A percentile compares a stretch with the other conserved stretches of the same genome.
These are phyloP conservation scores for Notiomystis cincta DNA, from an alignment of 2,113 vertebrate genomes.

Conservation along the genomic window DNA sequence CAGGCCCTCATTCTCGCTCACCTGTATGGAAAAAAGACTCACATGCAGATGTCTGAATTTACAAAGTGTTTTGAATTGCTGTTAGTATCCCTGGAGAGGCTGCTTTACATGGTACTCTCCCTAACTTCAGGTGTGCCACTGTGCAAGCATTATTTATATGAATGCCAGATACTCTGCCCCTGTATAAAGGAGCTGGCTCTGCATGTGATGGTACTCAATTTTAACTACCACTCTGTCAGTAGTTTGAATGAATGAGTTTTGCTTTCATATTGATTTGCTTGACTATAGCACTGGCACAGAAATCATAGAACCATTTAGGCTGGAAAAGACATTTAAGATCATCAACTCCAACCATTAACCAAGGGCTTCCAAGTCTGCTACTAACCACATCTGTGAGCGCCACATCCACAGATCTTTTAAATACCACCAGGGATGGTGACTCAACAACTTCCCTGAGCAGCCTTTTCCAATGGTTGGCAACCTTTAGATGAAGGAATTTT, in stretches of 20 bases:
- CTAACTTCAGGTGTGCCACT: background rate
- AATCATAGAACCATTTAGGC: background rate
- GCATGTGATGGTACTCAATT: background rate
- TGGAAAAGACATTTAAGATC: background rate
- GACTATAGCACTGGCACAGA: background rate
- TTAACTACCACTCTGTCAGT: background rate
- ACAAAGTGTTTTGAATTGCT: background rate
- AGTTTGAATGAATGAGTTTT: background rate
- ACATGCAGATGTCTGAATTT: background rate
- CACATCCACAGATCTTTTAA: background rate
- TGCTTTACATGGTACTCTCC: background rate
- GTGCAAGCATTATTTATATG: background rate
- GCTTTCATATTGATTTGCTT: background rate
- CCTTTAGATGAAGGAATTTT: background rate
- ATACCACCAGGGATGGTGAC: background rate
- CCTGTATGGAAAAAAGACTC: background rate
- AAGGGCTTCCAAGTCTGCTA: background rate
- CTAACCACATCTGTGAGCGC: background rate
- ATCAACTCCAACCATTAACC: background rate
- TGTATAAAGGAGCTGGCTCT: background rate
- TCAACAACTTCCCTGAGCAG: background rate
- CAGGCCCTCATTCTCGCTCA: background rate
- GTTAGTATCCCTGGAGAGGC: background rate
- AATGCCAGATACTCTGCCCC: fast-evolving
- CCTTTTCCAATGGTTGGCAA: background rate